phyloP scores from a whole-genome alignment of 2,113 vertebrate species.

The Rana temporaria region DNA sequence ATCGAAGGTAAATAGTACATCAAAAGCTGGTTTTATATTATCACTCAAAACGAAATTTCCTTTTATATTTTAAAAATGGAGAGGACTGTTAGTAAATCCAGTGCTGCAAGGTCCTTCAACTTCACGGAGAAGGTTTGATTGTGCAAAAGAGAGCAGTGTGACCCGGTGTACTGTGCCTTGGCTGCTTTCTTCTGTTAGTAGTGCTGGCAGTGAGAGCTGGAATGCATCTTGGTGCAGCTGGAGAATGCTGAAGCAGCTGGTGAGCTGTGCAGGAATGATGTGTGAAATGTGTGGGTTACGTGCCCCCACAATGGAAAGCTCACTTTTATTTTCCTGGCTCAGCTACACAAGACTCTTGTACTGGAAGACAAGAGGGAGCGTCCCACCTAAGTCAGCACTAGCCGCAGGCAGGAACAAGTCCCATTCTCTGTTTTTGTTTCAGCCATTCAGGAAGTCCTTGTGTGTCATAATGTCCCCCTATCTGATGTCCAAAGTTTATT shows the following conservation, averaged over 20 bases:
- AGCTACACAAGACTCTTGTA: constrained; percentile 17
- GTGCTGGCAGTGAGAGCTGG: constrained; percentile 5
- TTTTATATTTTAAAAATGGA: too few relatives aligned
- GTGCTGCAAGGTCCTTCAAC: not conserved
- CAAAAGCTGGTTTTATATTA: too few relatives aligned
- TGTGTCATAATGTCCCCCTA: constrained; percentile 74
- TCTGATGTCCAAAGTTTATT: constrained; percentile 74
- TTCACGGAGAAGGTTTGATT: not conserved
- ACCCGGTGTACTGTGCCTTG: constrained; percentile 36
- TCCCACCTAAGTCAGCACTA: constrained; percentile 52
- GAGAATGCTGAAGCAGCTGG: constrained; percentile 55
- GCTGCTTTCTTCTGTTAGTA: rapidly evolving
- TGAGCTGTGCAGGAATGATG: not conserved
- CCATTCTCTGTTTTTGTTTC: constrained; percentile 67
- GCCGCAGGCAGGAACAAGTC: constrained; percentile 60
- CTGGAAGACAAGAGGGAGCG: constrained; percentile 43
- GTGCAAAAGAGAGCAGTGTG: not conserved
- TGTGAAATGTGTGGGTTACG: constrained; percentile 13
- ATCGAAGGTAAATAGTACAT: too few relatives aligned
- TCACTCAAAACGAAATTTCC: too few relatives aligned
- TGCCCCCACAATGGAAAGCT: rapidly evolving
- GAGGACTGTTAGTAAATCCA: too few relatives aligned
- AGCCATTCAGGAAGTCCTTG: constrained; percentile 76
- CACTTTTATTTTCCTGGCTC: constrained; percentile 38
- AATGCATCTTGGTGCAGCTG: not conserved